Percentiles rank a stretch among this genome's conserved stretches.
Evolutionary conservation across 2,797 vertebrate genomes (phyloP).

Genomic region (Lithobates pipiens): DNA sequence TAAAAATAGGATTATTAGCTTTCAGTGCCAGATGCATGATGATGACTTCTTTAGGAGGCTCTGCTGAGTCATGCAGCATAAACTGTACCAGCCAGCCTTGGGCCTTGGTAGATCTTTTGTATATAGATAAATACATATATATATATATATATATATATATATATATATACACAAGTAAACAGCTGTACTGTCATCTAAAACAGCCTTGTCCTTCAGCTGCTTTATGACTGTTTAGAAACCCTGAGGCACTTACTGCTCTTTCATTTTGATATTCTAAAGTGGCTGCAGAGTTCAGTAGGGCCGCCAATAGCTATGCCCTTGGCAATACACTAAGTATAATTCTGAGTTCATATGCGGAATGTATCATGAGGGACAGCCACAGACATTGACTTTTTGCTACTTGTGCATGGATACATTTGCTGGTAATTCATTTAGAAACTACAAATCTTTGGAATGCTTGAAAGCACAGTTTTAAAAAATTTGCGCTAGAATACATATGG

Average conservation of each 20-base stretch:
- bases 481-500: too few species aligned
- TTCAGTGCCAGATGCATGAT: too few species aligned
- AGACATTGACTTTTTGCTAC: constrained; percentile 24
- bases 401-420: constrained; percentile 3
- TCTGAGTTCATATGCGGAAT: constrained; percentile 23
- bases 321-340: constrained; percentile 23
- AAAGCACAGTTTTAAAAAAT: too few species aligned
- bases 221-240: constrained; percentile 33
- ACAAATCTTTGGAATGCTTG: too few species aligned
- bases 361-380: background rate
- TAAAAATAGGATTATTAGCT: too few species aligned
- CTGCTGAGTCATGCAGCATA: too few species aligned
- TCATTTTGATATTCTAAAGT: constrained; percentile 8
- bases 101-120: too few species aligned
- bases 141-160: too few species aligned
- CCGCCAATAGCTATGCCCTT: constrained; percentile 36
- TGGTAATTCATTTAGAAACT: background rate
- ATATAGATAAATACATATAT: too few species aligned
- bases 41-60: too few species aligned
- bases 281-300: constrained; percentile 7
- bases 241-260: constrained; percentile 6
- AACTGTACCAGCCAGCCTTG: too few species aligned
- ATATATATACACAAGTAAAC: too few species aligned
- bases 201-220: background rate
- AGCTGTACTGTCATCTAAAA: background rate